A percentile compares a stretch with the other conserved stretches of the same genome.
Evolutionary conservation across 2,888 invertebrate species (phyloP).

Genomic region (Antheraea assamensis): DNA sequence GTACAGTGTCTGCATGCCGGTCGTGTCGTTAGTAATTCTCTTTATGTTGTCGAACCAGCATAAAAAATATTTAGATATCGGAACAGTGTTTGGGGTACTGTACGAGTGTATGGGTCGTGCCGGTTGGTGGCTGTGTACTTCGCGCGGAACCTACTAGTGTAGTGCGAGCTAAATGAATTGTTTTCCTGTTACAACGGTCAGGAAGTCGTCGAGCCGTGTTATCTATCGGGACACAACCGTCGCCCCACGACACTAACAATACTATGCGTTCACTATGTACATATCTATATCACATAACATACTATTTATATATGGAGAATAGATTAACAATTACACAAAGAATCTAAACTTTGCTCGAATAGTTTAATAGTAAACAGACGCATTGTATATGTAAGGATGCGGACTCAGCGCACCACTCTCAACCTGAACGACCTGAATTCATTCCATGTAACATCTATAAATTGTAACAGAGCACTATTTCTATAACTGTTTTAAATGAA

Average conservation of each 20-base stretch:
- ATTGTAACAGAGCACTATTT: no score
- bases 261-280: not conserved
- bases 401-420: no score
- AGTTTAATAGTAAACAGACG: no score
- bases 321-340: not conserved
- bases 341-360: not conserved
- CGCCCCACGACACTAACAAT: not conserved
- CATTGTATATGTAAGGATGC: no score
- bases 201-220: not conserved
- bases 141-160: not conserved
- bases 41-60: not conserved
- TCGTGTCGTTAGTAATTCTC: no score
- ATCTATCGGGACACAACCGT: not conserved
- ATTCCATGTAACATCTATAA: no score
- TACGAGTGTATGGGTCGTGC: not conserved
- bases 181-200: conserved; percentile 4
- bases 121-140: not conserved
- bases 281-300: not conserved
- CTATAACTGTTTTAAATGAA: no score
- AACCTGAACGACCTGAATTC: no score
- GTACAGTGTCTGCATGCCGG: no score
- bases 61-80: not conserved
- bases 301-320: not conserved
- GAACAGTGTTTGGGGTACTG: not conserved
- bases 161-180: conserved; percentile 1